Evolutionary conservation across 1,140 invertebrate species (phyloP).

Genomic region (Hycleus phaleratus): DNA sequence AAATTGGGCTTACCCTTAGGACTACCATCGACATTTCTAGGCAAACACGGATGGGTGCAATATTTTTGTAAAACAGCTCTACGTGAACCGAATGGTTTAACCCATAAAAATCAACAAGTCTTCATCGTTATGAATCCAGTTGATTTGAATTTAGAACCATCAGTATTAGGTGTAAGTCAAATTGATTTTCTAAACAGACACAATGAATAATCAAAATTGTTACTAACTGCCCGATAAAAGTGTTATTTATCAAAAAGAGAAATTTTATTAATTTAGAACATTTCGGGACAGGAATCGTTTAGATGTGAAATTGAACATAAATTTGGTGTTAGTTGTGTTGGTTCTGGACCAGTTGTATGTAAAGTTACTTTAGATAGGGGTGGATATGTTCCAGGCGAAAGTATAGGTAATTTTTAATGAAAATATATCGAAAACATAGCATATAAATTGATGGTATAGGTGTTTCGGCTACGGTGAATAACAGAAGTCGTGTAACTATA

Average conservation of each 20-base stretch:
- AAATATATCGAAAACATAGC: neutral
- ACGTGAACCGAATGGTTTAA: slow-evolving; percentile 79
- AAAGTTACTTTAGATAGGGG: slow-evolving; percentile 80
- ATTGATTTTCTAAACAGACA: neutral
- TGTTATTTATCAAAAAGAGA: neutral
- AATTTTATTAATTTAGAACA: slow-evolving; percentile 31
- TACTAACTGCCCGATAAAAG: slow-evolving; percentile 9
- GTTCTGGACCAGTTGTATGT: slow-evolving; percentile 73
- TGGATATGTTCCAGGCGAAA: slow-evolving; percentile 89
- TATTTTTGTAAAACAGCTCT: slow-evolving; percentile 90
- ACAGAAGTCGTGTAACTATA: slow-evolving; percentile 72
- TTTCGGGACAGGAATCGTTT: slow-evolving; percentile 72
- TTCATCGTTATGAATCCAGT: slow-evolving; percentile 96
- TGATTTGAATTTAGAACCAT: slow-evolving; percentile 84
- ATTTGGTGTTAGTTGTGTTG: slow-evolving; percentile 77
- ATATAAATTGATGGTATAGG: slow-evolving; percentile 20
- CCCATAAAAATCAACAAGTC: slow-evolving; percentile 93
- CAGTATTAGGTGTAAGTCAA: slow-evolving; percentile 71
- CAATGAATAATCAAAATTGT: neutral
- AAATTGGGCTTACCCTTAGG: slow-evolving; percentile 85
- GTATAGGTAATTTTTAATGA: slow-evolving; percentile 51
- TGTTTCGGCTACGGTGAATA: slow-evolving; percentile 72
- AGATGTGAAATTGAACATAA: slow-evolving; percentile 85
- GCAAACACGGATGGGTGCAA: slow-evolving; percentile 92
- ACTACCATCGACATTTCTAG: slow-evolving; percentile 86